Conservation (phyloP, 2,797 vertebrate genomes). For the Arrhamphus sclerolepis region DNA sequence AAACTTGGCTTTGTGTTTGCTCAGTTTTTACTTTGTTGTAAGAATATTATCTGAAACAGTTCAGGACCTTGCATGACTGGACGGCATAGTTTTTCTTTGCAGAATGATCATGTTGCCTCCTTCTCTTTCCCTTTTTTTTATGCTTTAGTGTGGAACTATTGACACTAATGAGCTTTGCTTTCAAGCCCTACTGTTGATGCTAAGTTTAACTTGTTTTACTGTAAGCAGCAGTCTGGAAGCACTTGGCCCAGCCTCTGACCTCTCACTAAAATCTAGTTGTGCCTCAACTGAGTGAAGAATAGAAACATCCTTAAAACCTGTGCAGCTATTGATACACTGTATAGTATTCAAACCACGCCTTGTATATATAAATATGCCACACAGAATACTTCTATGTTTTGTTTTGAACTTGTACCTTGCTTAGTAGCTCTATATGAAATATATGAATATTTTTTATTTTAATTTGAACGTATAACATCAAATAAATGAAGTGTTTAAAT, state of each 20-base stretch:
- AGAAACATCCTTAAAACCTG: conserved; percentile 73
- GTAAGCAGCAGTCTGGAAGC: conserved; percentile 71
- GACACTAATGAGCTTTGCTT: conserved; percentile 72
- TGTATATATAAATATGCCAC: conserved; percentile 79
- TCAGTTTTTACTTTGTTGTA: conserved; percentile 56
- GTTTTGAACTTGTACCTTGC: conserved; percentile 81
- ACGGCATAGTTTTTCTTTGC: conserved; percentile 60
- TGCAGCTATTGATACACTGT: conserved; percentile 82
- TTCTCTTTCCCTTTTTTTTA: conserved; percentile 54
- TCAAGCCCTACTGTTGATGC: conserved; percentile 71
- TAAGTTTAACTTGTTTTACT: conserved; percentile 66
- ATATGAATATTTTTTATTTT: conserved; percentile 83
- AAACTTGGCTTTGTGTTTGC: conserved; percentile 56
- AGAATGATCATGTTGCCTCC: conserved; percentile 56
- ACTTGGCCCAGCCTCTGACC: conserved; percentile 65
- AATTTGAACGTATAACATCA: conserved; percentile 80
- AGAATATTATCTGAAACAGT: conserved; percentile 40
- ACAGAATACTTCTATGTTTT: conserved; percentile 75
- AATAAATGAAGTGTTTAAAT: conserved; percentile 84
- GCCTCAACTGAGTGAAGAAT: conserved; percentile 74
- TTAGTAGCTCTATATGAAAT: conserved; percentile 79
- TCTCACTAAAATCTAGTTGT: conserved; percentile 70
- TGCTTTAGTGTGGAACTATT: conserved; percentile 64
- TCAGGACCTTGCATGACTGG: conserved; percentile 73
- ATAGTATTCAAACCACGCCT: conserved; percentile 82